phyloP scores from a whole-genome alignment of 2,113 vertebrate genomes.

The Colistium nudipinnis region DNA sequence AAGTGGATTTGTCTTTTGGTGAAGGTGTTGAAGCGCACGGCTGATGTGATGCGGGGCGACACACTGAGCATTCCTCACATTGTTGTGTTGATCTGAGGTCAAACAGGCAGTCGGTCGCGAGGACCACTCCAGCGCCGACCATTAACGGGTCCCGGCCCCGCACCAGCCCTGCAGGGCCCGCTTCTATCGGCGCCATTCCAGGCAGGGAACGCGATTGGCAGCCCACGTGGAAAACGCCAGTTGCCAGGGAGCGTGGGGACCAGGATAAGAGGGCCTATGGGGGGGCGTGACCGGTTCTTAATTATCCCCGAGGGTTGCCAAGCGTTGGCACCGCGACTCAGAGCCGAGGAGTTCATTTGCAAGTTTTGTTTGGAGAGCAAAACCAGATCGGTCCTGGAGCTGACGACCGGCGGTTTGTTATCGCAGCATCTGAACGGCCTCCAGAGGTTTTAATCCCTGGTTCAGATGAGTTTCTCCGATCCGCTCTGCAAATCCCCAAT shows the following conservation, averaged over 20 bases:
- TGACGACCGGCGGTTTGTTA: slow-evolving; percentile 6
- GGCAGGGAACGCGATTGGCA: slow-evolving; percentile 74
- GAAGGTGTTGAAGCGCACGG: neutral
- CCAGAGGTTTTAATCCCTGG: slow-evolving; percentile 56
- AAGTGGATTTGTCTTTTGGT: neutral
- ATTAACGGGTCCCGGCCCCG: slow-evolving; percentile 48
- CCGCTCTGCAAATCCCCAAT: slow-evolving; percentile 56
- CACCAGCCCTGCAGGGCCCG: slow-evolving; percentile 64
- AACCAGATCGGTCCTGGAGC: too few species aligned
- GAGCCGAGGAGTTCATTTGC: slow-evolving; percentile 8
- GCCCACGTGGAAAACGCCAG: slow-evolving; percentile 51
- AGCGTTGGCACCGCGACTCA: slow-evolving; percentile 50
- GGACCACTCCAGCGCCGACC: slow-evolving; percentile 8
- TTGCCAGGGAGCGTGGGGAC: slow-evolving; percentile 49
- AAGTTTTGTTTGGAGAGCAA: neutral
- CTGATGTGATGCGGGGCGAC: slow-evolving; percentile 30
- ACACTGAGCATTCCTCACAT: slow-evolving; percentile 51
- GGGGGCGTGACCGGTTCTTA: slow-evolving; percentile 59
- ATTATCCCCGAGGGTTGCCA: slow-evolving; percentile 65
- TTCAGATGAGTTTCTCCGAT: slow-evolving; percentile 58
- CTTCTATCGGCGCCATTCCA: slow-evolving; percentile 70
- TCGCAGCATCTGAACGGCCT: slow-evolving; percentile 56
- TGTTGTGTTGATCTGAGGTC: slow-evolving; percentile 41
- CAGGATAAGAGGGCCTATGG: slow-evolving; percentile 25
- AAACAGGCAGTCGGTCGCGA: slow-evolving; percentile 4